These are phyloP conservation scores for Chelon labrosus DNA, from an alignment of 2,797 vertebrate genomes.

Conservation along the genomic window DNA sequence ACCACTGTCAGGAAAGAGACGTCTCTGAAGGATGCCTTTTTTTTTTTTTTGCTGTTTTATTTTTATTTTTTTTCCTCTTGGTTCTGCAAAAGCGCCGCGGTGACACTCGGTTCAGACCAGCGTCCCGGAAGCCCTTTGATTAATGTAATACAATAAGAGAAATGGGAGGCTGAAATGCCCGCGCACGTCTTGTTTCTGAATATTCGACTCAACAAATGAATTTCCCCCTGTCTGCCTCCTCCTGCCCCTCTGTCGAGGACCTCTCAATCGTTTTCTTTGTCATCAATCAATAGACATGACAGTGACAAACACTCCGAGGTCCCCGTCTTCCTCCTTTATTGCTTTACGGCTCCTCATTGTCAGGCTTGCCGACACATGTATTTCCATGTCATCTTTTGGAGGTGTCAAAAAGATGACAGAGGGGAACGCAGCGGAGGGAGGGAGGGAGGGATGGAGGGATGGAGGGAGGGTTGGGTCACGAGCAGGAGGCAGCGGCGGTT, in stretches of 20 bases:
- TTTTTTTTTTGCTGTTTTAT: slow-evolving; percentile 5
- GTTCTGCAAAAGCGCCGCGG: slow-evolving; percentile 80
- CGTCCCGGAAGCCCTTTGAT: slow-evolving; percentile 91
- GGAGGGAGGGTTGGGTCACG: slow-evolving; percentile 31
- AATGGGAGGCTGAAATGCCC: slow-evolving; percentile 89
- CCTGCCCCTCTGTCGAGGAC: slow-evolving; percentile 61
- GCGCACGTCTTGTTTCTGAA: slow-evolving; percentile 89
- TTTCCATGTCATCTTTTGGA: slow-evolving; percentile 73
- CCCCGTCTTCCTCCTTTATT: slow-evolving; percentile 52
- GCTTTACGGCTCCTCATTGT: slow-evolving; percentile 71
- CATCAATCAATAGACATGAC: slow-evolving; percentile 76
- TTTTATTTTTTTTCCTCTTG: slow-evolving; percentile 13
- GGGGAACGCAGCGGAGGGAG: slow-evolving; percentile 34
- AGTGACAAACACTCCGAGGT: slow-evolving; percentile 75
- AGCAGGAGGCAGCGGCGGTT: slow-evolving; percentile 62
- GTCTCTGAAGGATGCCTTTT: slow-evolving; percentile 45
- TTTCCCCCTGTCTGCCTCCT: slow-evolving; percentile 61
- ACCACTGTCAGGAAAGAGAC: slow-evolving; percentile 84
- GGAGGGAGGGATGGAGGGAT: not conserved
- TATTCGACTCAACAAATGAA: slow-evolving; percentile 91
- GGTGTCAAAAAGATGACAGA: slow-evolving; percentile 74
- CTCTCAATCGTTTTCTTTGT: slow-evolving; percentile 69
- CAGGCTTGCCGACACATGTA: slow-evolving; percentile 82
- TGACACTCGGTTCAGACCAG: slow-evolving; percentile 86
- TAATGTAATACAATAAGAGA: slow-evolving; percentile 93